phyloP scores from a whole-genome alignment of 2,113 vertebrate species.

The Rhinichthys klamathensis region DNA sequence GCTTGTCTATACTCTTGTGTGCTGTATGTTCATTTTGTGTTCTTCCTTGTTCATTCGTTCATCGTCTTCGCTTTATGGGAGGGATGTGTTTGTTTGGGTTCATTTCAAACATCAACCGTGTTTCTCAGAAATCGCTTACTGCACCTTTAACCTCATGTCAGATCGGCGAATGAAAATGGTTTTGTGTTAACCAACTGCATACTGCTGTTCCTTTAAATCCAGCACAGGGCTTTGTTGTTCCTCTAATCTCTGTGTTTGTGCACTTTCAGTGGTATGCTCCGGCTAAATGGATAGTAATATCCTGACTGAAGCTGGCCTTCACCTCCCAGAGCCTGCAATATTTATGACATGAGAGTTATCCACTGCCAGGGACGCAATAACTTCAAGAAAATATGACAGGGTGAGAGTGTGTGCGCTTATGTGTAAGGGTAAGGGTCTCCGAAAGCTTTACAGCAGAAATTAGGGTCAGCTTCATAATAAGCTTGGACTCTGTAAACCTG shows the following conservation, averaged over 20 bases:
- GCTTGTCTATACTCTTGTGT: too few species aligned
- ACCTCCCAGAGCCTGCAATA: conserved; percentile 67
- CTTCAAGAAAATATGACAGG: conserved; percentile 54
- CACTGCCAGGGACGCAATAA: conserved; percentile 55
- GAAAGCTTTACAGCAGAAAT: conserved; percentile 35
- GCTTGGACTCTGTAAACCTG: conserved; percentile 25
- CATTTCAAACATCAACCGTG: too few species aligned
- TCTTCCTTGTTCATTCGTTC: too few species aligned
- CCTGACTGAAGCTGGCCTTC: conserved; percentile 68
- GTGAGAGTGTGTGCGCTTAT: not conserved
- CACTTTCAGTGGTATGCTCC: not conserved
- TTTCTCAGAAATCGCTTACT: too few species aligned
- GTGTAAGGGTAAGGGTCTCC: conserved; percentile 18
- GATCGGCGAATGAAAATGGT: not conserved
- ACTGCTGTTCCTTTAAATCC: not conserved
- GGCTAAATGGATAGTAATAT: conserved; percentile 74
- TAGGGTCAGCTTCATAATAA: conserved; percentile 3
- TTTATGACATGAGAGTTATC: conserved; percentile 68
- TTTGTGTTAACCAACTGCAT: not conserved
- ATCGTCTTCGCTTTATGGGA: too few species aligned
- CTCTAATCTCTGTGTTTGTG: conserved; percentile 21
- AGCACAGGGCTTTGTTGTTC: not conserved
- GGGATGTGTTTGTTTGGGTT: too few species aligned
- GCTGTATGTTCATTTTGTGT: too few species aligned
- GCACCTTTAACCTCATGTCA: not conserved